phyloP scores from a whole-genome alignment of 2,113 vertebrate genomes.

The Ctenomys sociabilis region DNA sequence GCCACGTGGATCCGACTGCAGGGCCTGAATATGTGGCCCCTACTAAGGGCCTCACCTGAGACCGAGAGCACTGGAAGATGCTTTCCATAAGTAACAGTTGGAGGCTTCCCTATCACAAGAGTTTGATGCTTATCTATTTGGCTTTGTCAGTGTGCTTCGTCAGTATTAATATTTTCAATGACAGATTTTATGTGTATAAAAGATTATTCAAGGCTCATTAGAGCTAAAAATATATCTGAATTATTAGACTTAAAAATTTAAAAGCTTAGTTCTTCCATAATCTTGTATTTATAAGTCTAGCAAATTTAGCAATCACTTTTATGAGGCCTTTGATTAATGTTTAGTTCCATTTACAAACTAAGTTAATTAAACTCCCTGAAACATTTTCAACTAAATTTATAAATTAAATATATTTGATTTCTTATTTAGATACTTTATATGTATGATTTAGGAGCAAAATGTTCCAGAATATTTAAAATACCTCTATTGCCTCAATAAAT shows the following conservation, averaged over 20 bases:
- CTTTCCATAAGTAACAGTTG: background rate
- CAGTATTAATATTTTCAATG: background rate
- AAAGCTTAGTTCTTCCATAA: slow-evolving; percentile 57
- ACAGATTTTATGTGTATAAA: slow-evolving; percentile 6
- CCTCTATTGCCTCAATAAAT: slow-evolving; percentile 34
- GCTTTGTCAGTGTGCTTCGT: background rate
- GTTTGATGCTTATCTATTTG: slow-evolving; percentile 16
- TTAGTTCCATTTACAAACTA: slow-evolving; percentile 66
- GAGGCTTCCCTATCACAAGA: background rate
- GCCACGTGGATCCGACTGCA: background rate
- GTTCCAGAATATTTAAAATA: slow-evolving; percentile 47
- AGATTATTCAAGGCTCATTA: background rate
- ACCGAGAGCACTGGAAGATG: slow-evolving; percentile 35
- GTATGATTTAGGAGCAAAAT: slow-evolving; percentile 57
- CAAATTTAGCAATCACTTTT: slow-evolving; percentile 74
- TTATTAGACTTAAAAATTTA: slow-evolving; percentile 58
- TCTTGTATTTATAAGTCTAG: slow-evolving; percentile 57
- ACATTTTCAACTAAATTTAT: slow-evolving; percentile 69
- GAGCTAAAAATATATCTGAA: slow-evolving; percentile 49
- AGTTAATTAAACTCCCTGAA: slow-evolving; percentile 71
- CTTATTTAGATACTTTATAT: slow-evolving; percentile 64
- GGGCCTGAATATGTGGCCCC: background rate
- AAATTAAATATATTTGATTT: slow-evolving; percentile 69
- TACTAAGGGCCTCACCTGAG: background rate
- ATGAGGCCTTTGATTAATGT: slow-evolving; percentile 70